Evolutionary conservation across 1,140 invertebrate genomes (phyloP).

Genomic region (Lepeophtheirus salmonis): DNA sequence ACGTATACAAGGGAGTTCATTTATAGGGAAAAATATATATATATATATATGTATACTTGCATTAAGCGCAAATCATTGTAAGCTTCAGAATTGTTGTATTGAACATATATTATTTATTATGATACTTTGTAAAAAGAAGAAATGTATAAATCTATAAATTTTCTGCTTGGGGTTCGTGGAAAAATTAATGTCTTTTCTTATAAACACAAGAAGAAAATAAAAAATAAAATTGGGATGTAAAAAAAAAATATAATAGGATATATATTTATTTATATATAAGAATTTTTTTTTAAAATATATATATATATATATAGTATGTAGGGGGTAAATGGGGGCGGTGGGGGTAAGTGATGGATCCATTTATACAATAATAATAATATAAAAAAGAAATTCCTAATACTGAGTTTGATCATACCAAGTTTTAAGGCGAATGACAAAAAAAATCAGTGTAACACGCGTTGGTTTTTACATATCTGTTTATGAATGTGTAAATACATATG

Average conservation of each 20-base stretch:
- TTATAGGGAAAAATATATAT: too few species aligned
- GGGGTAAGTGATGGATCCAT: not conserved
- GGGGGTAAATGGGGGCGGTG: not conserved
- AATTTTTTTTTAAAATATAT: constrained; percentile 1
- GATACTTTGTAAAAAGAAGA: not conserved
- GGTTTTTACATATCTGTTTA: too few species aligned
- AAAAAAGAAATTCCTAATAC: not conserved
- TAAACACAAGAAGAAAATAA: not conserved
- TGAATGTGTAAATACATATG: not conserved
- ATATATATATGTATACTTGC: not conserved
- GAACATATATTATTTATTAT: not conserved
- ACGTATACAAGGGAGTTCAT: too few species aligned
- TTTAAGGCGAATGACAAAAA: not conserved
- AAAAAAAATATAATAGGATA: not conserved
- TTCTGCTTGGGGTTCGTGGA: not conserved
- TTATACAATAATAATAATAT: not conserved
- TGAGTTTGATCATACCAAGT: not conserved
- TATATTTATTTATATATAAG: not conserved
- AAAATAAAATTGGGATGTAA: not conserved
- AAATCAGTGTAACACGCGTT: too few species aligned
- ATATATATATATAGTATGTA: not conserved
- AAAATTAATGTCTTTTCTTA: too few species aligned
- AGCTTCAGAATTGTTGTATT: too few species aligned
- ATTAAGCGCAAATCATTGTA: too few species aligned
- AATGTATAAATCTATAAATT: not conserved